Evolutionary conservation across 2,888 invertebrate genomes (phyloP).

Genomic region (Acleris emargana): DNA sequence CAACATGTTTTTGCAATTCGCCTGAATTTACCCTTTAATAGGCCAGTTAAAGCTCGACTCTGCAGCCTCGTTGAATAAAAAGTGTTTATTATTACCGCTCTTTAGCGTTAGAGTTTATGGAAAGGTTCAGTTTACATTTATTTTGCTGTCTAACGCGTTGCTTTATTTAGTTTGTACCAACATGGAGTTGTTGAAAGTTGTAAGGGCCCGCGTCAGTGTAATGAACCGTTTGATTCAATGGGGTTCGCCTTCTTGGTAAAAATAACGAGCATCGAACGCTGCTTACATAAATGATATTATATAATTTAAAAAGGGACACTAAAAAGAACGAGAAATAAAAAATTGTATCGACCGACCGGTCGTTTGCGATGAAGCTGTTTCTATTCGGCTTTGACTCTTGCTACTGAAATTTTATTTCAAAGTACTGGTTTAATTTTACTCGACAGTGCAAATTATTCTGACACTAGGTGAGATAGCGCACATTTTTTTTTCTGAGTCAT

Average conservation of each 20-base stretch:
- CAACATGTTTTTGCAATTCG: slow-evolving; percentile 63
- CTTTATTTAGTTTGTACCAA: slow-evolving; percentile 22
- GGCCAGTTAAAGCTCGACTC: slow-evolving; percentile 48
- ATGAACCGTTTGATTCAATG: slow-evolving; percentile 31
- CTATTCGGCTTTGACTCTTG: too few species aligned
- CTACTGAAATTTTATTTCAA: too few species aligned
- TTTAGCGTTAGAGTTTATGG: slow-evolving; percentile 35
- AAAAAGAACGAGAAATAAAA: neutral
- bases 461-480: too few species aligned
- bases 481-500: too few species aligned
- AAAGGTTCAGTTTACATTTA: slow-evolving; percentile 30
- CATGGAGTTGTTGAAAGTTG: slow-evolving; percentile 22
- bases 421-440: too few species aligned
- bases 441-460: too few species aligned
- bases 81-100: slow-evolving; percentile 36
- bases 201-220: slow-evolving; percentile 24
- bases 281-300: slow-evolving; percentile 25
- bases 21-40: slow-evolving; percentile 60
- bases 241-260: slow-evolving; percentile 25
- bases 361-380: too few species aligned
- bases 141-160: slow-evolving; percentile 29
- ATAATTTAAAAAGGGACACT: slow-evolving; percentile 22
- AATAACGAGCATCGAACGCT: slow-evolving; percentile 21
- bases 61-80: slow-evolving; percentile 38
- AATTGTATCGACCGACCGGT: too few species aligned